Conservation (phyloP, 2,113 vertebrate genomes). For the Cricetomys ansorgei region DNA sequence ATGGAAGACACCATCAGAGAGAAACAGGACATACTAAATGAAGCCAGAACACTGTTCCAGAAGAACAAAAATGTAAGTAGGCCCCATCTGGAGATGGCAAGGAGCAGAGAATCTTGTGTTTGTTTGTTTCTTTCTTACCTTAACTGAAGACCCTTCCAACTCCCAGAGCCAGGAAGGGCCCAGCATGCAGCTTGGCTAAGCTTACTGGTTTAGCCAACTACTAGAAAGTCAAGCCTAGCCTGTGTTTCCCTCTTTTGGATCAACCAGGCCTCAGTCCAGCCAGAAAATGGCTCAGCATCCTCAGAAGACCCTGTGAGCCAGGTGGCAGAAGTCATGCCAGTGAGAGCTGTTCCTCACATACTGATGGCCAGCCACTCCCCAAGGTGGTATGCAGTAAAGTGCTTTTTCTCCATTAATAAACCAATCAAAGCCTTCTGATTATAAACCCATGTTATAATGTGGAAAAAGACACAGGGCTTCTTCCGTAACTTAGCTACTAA, state of each 20-base stretch:
- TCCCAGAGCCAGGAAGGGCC: background rate
- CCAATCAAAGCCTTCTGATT: constrained; percentile 47
- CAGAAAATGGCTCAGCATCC: background rate
- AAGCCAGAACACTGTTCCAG: constrained; percentile 92
- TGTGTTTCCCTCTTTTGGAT: background rate
- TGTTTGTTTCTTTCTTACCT: background rate
- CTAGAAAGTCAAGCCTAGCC: background rate
- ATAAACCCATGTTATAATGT: constrained; percentile 31
- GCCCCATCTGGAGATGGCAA: background rate
- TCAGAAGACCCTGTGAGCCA: background rate
- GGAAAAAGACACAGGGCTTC: constrained; percentile 27
- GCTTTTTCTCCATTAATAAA: constrained; percentile 16
- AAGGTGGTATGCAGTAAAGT: background rate
- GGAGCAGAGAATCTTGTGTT: background rate
- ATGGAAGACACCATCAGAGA: constrained; percentile 89
- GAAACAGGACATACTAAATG: constrained; percentile 92
- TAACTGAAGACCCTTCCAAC: background rate
- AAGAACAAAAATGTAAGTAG: constrained; percentile 92
- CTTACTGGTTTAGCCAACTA: background rate
- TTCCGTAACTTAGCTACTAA: constrained; percentile 37
- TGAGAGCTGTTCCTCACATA: background rate
- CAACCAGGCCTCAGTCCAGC: background rate
- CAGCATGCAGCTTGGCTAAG: background rate
- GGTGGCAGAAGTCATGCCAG: background rate
- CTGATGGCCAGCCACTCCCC: background rate